phyloP scores from a whole-genome alignment of 2,888 invertebrate species.

The Adelphocoris suturalis region DNA sequence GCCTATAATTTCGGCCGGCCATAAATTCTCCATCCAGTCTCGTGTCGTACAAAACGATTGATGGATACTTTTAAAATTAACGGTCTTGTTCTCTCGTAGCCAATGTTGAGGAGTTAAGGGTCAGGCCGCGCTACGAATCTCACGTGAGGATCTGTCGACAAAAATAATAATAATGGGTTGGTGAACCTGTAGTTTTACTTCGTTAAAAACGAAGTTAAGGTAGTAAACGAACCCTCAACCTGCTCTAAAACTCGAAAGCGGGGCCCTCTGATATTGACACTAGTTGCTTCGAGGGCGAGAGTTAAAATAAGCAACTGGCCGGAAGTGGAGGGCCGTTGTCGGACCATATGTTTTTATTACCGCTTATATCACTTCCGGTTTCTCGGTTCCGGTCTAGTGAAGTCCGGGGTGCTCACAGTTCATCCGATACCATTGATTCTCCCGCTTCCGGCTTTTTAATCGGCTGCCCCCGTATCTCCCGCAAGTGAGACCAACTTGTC shows the following conservation, averaged over 20 bases:
- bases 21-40: not conserved
- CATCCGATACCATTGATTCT: conserved; percentile 47
- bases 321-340: conserved; percentile 59
- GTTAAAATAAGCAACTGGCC: conserved; percentile 47
- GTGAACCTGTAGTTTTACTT: conserved; percentile 39
- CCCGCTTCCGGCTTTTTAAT: conserved; percentile 20
- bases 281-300: conserved; percentile 43
- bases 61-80: conserved; percentile 36
- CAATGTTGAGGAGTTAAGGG: not conserved
- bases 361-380: conserved; percentile 47
- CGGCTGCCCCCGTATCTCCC: not conserved
- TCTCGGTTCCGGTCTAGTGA: conserved; percentile 27
- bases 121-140: not conserved
- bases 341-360: conserved; percentile 65
- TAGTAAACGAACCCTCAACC: conserved; percentile 27
- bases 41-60: conserved; percentile 22
- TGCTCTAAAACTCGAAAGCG: not conserved
- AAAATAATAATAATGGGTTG: conserved; percentile 37
- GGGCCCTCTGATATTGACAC: conserved; percentile 29
- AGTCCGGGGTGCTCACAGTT: not conserved
- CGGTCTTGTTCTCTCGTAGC: conserved; percentile 5
- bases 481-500: not conserved
- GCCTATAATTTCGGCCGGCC: not conserved
- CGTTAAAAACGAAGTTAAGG: conserved; percentile 32
- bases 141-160: conserved; percentile 39